Evolutionary conservation across 2,113 vertebrate species (phyloP).

Genomic region (Monopterus albus): DNA sequence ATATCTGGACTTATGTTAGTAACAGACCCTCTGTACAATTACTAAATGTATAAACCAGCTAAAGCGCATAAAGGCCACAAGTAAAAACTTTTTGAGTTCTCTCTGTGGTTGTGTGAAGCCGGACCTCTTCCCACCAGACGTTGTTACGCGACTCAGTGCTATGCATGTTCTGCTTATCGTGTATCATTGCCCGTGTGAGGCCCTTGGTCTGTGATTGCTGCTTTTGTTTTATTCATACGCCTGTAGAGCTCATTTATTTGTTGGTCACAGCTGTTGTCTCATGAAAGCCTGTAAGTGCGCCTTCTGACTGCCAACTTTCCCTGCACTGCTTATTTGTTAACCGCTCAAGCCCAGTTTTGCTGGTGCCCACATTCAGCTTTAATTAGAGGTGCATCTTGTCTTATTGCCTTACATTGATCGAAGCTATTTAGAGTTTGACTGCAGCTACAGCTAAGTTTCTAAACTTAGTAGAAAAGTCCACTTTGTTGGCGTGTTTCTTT

Average conservation of each 20-base stretch:
- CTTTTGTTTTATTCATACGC: constrained; percentile 34
- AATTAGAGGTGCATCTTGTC: constrained; percentile 43
- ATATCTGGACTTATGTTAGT: not conserved
- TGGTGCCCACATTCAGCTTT: constrained; percentile 16
- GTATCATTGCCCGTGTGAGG: constrained; percentile 18
- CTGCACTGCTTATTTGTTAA: constrained; percentile 37
- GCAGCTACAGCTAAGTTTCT: constrained; percentile 9
- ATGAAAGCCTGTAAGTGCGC: constrained; percentile 5
- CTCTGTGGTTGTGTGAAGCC: not conserved
- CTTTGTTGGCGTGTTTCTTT: not conserved
- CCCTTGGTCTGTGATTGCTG: constrained; percentile 27
- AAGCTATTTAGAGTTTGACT: constrained; percentile 32
- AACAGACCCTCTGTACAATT: not conserved
- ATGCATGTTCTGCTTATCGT: not conserved
- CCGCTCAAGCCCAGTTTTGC: not conserved
- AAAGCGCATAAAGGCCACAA: not conserved
- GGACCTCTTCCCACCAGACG: not conserved
- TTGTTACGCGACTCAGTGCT: not conserved
- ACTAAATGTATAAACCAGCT: not conserved
- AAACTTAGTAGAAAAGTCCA: not conserved
- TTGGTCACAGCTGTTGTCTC: constrained; percentile 54
- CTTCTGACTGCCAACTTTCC: constrained; percentile 34
- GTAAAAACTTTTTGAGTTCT: not conserved
- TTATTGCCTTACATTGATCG: constrained; percentile 39
- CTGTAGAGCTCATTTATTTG: constrained; percentile 35